Conservation (phyloP, 2,113 vertebrate species). For the Cinclus cinclus region DNA sequence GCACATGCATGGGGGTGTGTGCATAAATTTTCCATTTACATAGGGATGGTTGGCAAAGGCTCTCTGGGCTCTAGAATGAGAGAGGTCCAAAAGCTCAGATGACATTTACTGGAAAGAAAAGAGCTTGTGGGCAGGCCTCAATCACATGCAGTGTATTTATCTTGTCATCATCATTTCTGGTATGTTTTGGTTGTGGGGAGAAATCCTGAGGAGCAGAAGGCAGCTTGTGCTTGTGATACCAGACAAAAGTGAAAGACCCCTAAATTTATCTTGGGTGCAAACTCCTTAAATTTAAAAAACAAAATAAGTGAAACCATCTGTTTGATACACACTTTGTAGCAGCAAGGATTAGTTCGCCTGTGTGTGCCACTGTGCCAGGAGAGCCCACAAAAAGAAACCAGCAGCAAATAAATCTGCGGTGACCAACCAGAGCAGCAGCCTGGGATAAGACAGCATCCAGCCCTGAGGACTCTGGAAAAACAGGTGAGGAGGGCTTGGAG, state of each 20-base stretch:
- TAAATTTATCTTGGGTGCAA: neutral
- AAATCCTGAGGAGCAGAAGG: neutral
- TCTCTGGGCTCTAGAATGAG: neutral
- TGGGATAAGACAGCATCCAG: neutral
- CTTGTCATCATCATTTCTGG: neutral
- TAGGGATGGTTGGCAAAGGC: slow-evolving; percentile 15
- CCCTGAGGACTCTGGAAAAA: rapidly evolving
- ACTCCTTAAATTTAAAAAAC: neutral
- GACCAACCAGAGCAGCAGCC: neutral
- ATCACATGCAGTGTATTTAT: neutral
- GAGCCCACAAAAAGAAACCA: neutral
- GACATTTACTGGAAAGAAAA: neutral
- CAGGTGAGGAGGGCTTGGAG: neutral
- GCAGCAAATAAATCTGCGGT: neutral
- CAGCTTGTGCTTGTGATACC: neutral
- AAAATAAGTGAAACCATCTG: neutral
- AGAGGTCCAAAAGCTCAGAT: neutral
- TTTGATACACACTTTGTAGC: neutral
- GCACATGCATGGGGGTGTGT: slow-evolving; percentile 25
- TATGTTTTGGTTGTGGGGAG: neutral
- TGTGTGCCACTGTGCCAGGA: neutral
- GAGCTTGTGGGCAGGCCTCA: neutral
- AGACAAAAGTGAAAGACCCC: neutral
- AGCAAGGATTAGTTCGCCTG: neutral
- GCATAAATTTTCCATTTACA: slow-evolving; percentile 52